Conservation (phyloP, 2,113 vertebrate species). For the Eudyptes chrysolophus region DNA sequence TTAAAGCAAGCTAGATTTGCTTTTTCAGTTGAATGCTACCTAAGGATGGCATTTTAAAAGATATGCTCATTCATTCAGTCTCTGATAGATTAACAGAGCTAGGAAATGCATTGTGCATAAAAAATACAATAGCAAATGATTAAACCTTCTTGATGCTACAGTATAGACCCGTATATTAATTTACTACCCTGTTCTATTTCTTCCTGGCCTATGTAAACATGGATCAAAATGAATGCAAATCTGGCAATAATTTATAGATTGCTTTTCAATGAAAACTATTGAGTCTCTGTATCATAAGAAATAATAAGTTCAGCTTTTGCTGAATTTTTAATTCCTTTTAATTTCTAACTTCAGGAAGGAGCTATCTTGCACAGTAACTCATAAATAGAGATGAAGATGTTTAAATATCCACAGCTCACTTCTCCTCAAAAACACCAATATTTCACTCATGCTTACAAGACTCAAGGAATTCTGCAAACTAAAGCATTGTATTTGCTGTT, state of each 20-base stretch:
- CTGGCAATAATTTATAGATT: not conserved
- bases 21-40: not conserved
- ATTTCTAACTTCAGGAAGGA: not conserved
- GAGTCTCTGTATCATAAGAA: not conserved
- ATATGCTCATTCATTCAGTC: not conserved
- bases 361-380: not conserved
- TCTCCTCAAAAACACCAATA: not conserved
- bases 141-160: not conserved
- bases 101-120: not conserved
- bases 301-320: not conserved
- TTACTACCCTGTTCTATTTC: not conserved
- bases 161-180: not conserved
- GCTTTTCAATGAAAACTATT: not conserved
- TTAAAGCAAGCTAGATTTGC: not conserved
- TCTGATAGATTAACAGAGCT: not conserved
- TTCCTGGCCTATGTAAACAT: not conserved
- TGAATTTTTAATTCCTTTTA: constrained; percentile 26
- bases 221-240: not conserved
- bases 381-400: not conserved
- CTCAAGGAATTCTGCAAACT: not conserved
- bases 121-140: not conserved
- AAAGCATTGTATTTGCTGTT: not conserved
- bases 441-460: not conserved
- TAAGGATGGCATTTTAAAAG: not conserved
- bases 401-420: not conserved